Percentiles rank a stretch among this genome's conserved stretches.
Evolutionary conservation across 2,888 invertebrate genomes (phyloP).

Genomic region (Drosophila neutralis): DNA sequence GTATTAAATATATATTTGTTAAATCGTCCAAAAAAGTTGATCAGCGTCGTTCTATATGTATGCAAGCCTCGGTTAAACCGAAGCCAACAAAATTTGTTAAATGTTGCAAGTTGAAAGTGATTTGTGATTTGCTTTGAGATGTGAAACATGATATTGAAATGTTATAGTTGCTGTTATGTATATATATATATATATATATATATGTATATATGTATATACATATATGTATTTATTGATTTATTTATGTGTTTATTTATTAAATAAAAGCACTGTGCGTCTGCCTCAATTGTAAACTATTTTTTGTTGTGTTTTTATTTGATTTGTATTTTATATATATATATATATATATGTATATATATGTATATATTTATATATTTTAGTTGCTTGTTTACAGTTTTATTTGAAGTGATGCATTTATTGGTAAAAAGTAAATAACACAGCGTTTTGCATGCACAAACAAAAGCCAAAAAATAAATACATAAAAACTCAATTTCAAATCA

Average conservation of each 20-base stretch:
- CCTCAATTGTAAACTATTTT: conserved; percentile 37
- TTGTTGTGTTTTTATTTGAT: conserved; percentile 6
- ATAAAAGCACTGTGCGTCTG: conserved; percentile 69
- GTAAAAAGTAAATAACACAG: conserved; percentile 77
- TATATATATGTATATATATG: conserved; percentile 4
- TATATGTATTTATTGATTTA: not conserved
- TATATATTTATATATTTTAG: conserved; percentile 9
- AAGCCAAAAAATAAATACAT: not conserved
- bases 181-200: not conserved
- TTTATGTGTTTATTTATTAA: conserved; percentile 9
- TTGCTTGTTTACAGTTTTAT: conserved; percentile 30
- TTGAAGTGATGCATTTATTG: conserved; percentile 59
- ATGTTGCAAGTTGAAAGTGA: not conserved
- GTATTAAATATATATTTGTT: conserved; percentile 44
- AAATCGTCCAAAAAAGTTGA: conserved; percentile 15
- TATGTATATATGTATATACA: conserved; percentile 12
- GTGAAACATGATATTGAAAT: conserved; percentile 72
- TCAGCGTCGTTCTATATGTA: conserved; percentile 8
- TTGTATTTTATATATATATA: conserved; percentile 7
- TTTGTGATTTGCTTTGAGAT: conserved; percentile 48
- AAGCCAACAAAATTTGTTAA: conserved; percentile 35
- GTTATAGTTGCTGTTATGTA: conserved; percentile 42
- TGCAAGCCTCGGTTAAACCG: conserved; percentile 47
- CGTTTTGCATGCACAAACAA: conserved; percentile 61
- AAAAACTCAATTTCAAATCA: conserved; percentile 24